phyloP scores from a whole-genome alignment of 2,888 invertebrate species.

The Torymus aiolomorphi region DNA sequence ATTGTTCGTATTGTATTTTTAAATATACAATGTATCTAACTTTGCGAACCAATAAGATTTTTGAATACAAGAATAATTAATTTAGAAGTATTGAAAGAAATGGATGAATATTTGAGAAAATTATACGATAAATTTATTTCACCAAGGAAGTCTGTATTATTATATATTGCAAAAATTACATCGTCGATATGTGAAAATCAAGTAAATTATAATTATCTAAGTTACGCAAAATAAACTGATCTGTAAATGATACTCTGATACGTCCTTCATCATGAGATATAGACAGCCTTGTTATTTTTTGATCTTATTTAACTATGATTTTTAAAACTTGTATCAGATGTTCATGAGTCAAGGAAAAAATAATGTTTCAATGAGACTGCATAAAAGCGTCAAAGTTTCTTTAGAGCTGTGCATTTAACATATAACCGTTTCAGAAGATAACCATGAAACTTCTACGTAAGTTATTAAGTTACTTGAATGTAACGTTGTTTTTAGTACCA shows the following conservation, averaged over 20 bases:
- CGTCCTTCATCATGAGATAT: slow-evolving; percentile 44
- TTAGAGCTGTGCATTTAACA: slow-evolving; percentile 20
- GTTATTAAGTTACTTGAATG: not conserved
- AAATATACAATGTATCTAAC: too few species aligned
- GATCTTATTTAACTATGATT: not conserved
- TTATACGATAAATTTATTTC: too few species aligned
- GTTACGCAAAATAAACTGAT: not conserved
- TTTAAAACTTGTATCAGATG: slow-evolving; percentile 42
- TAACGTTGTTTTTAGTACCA: not conserved
- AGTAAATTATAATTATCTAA: too few species aligned
- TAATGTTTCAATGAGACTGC: slow-evolving; percentile 16
- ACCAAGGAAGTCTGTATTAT: too few species aligned
- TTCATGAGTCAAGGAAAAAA: slow-evolving; percentile 31
- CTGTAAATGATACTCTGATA: slow-evolving; percentile 26
- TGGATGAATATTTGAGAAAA: too few species aligned
- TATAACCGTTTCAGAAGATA: slow-evolving; percentile 11
- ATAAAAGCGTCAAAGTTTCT: slow-evolving; percentile 48
- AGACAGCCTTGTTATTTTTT: slow-evolving; percentile 42
- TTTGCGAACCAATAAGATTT: too few species aligned
- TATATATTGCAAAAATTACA: not conserved
- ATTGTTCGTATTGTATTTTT: too few species aligned
- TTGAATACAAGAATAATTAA: too few species aligned
- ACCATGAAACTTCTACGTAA: slow-evolving; percentile 15
- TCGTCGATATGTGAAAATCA: too few species aligned
- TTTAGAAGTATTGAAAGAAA: too few species aligned